phyloP scores from a whole-genome alignment of 2,797 vertebrate species.

The Apogon talboti region DNA sequence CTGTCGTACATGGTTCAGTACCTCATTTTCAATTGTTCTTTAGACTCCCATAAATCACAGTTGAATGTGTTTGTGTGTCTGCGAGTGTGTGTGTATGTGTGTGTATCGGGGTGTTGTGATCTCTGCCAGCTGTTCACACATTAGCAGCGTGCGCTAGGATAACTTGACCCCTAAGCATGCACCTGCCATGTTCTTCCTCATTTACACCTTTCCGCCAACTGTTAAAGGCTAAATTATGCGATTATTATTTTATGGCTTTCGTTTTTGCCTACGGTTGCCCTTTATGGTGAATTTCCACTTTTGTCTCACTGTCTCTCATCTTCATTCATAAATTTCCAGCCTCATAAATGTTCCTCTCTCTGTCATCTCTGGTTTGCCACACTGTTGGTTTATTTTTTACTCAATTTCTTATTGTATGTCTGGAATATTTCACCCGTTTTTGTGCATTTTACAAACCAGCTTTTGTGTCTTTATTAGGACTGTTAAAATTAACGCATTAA shows the following conservation, averaged over 20 bases:
- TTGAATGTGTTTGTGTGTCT: slow-evolving; percentile 34
- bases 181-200: slow-evolving; percentile 43
- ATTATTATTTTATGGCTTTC: slow-evolving; percentile 26
- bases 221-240: slow-evolving; percentile 31
- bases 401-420: no score
- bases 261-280: background rate
- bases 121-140: slow-evolving; percentile 55
- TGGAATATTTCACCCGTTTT: slow-evolving; percentile 14
- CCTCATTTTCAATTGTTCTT: slow-evolving; percentile 78
- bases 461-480: no score
- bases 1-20: slow-evolving; percentile 69
- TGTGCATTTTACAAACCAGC: slow-evolving; percentile 5
- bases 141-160: slow-evolving; percentile 34
- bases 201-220: slow-evolving; percentile 16
- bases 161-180: slow-evolving; percentile 43
- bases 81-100: slow-evolving; percentile 11
- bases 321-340: no score
- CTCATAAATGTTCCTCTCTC: no score
- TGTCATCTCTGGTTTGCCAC: slow-evolving; percentile 23
- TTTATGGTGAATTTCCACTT: slow-evolving; percentile 12
- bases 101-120: slow-evolving; percentile 28
- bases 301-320: no score
- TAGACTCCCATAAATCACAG: slow-evolving; percentile 72
- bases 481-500: no score
- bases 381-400: slow-evolving; percentile 7